Evolutionary conservation across 1,140 invertebrate species (phyloP), one percentile per base, ranked within the genome.

Genomic region (Heliconius congener): DNA sequence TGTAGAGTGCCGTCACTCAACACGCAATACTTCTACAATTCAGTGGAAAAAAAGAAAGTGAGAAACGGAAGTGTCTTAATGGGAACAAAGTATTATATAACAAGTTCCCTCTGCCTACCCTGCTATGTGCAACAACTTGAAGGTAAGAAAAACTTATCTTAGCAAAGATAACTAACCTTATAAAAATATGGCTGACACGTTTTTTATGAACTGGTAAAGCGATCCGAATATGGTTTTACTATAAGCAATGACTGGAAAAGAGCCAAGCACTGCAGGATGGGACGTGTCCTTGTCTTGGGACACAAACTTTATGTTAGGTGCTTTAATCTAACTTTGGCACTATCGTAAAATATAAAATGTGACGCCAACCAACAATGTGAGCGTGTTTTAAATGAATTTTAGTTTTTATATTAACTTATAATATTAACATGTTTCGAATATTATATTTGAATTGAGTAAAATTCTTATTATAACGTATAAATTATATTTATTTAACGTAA

Each of bases 311-410:
- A 80, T 73, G 52, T 52, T 76, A 71, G 71, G 71, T 73, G 39
- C 57, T 76, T 71, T 80, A 80, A 76, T 80, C 79, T 80, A 80
- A 76, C 27, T 80, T 80, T 60, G 55, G 73, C 52, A 76, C 74
- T 76, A 80, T 76, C 79, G 74, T 73, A 76, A 76, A 80, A 30
- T 80, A 80, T 80, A 80, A 80, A 80, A 76, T 76, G 66, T 80
- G 74, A 76, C 70, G 74, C 71, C 57, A 72, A 72, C 13, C 13
- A 16, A 46, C 66, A 60, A 66, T 27, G 60, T 16, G 23, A 66
- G 11, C 23, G 60, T 4, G 3, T 66, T 46, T 46, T 27, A 30
- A 27, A 27, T 27, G 23, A 30, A 5, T 66, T 66, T 66, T 16
- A 66, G 60, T 66, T 66, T 5, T 0, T 27, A 0, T 30, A 23